Percentiles rank a stretch among this genome's conserved stretches.
These are phyloP conservation scores for Acronicta psi DNA, from an alignment of 2,888 invertebrate species.

Conservation along the genomic window DNA sequence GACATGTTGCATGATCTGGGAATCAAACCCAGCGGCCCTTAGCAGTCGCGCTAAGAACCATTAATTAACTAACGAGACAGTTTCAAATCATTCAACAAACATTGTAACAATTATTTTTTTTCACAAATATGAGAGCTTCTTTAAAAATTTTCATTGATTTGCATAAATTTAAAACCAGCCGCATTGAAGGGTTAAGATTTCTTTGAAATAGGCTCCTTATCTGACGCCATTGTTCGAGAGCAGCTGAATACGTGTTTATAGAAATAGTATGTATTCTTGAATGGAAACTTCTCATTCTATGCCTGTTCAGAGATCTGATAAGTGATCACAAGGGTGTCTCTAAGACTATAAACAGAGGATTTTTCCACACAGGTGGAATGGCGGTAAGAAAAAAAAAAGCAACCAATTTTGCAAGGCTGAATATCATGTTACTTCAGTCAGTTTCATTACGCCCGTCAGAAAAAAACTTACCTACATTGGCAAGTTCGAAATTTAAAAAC, in stretches of 20 bases:
- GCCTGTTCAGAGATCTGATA: constrained; percentile 19
- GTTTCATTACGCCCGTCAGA: not conserved
- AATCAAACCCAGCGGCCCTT: too few relatives aligned
- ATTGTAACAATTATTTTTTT: too few relatives aligned
- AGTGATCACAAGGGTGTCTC: constrained; percentile 9
- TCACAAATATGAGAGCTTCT: too few relatives aligned
- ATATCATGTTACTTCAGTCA: not conserved
- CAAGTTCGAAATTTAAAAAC: not conserved
- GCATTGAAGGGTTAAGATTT: constrained; percentile 52
- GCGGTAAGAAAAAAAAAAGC: not conserved
- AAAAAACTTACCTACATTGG: not conserved
- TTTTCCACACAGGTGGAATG: not conserved
- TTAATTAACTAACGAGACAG: too few relatives aligned
- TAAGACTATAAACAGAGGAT: not conserved
- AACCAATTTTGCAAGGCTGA: not conserved
- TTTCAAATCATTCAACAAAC: too few relatives aligned
- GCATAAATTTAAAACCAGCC: constrained; percentile 12
- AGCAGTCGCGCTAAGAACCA: too few relatives aligned
- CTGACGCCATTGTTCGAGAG: constrained; percentile 52
- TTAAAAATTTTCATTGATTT: not conserved
- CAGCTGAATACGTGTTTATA: constrained; percentile 50
- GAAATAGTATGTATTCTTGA: constrained; percentile 17
- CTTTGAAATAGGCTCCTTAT: constrained; percentile 48
- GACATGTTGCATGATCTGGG: too few relatives aligned
- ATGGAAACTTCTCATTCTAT: constrained; percentile 39